Conservation (phyloP, 2,888 invertebrate species). For the Leucophenga maculata region DNA sequence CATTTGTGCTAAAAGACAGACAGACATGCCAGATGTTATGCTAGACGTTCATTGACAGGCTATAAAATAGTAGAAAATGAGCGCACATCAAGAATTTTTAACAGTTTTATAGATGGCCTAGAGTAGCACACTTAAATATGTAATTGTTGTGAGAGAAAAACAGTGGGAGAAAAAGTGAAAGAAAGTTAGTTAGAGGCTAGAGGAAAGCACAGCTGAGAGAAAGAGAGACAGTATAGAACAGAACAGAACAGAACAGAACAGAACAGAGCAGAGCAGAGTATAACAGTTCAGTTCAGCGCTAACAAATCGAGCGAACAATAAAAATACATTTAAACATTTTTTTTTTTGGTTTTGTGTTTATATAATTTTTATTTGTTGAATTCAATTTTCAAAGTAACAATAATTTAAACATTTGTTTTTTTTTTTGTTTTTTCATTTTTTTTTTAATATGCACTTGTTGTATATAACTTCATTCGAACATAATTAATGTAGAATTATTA, state of each 20-base stretch:
- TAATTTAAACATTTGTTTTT: conserved; percentile 63
- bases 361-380: conserved; percentile 51
- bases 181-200: too few species aligned
- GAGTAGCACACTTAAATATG: too few species aligned
- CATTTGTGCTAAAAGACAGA: too few species aligned
- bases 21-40: too few species aligned
- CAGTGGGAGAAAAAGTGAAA: too few species aligned
- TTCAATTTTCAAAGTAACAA: conserved; percentile 70
- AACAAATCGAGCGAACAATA: neutral
- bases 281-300: neutral
- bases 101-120: too few species aligned
- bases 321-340: conserved; percentile 31
- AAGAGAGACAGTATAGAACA: neutral
- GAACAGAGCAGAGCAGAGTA: neutral
- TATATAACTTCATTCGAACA: conserved; percentile 63
- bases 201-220: too few species aligned
- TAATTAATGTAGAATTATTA: conserved; percentile 55
- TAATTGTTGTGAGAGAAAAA: too few species aligned
- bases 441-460: conserved; percentile 44
- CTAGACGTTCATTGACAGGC: too few species aligned
- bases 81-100: too few species aligned
- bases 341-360: conserved; percentile 43
- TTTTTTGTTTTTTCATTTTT: conserved; percentile 37
- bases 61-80: too few species aligned
- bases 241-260: neutral